A percentile compares a stretch with the other conserved stretches of the same genome.
Evolutionary conservation across 2,888 invertebrate species (phyloP).

Genomic region (Melangyna quadrimaculata): DNA sequence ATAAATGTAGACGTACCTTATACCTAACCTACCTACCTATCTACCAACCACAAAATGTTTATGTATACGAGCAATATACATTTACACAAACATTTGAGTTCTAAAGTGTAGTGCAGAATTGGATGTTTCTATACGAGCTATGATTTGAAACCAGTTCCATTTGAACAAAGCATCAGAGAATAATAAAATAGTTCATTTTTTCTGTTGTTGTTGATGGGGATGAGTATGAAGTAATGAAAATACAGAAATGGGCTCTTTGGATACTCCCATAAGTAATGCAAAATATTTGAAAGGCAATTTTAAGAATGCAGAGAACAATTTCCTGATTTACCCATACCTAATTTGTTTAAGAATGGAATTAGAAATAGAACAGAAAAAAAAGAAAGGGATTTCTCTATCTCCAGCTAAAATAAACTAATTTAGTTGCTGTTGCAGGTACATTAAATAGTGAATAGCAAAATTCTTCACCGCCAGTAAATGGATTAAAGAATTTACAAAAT

Average conservation of each 20-base stretch:
- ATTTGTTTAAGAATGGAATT: constrained; percentile 14
- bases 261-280: constrained; percentile 55
- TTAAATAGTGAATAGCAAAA: too few species aligned
- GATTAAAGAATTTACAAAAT: too few species aligned
- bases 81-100: background rate
- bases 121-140: constrained; percentile 6
- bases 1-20: constrained; percentile 40
- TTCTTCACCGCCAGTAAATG: too few species aligned
- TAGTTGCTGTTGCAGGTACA: too few species aligned
- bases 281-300: constrained; percentile 42
- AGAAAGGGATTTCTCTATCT: background rate
- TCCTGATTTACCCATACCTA: too few species aligned
- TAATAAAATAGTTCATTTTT: constrained; percentile 53
- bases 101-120: constrained; percentile 27
- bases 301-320: constrained; percentile 24
- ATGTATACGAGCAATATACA: background rate
- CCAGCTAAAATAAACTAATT: background rate
- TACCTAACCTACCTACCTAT: background rate
- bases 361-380: background rate
- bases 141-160: background rate
- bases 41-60: constrained; percentile 1
- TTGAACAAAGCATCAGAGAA: constrained; percentile 39
- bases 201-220: background rate
- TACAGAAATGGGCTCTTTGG: constrained; percentile 12
- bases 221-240: background rate